Evolutionary conservation across 2,113 vertebrate species (phyloP).

Genomic region (Spheniscus mendiculus): DNA sequence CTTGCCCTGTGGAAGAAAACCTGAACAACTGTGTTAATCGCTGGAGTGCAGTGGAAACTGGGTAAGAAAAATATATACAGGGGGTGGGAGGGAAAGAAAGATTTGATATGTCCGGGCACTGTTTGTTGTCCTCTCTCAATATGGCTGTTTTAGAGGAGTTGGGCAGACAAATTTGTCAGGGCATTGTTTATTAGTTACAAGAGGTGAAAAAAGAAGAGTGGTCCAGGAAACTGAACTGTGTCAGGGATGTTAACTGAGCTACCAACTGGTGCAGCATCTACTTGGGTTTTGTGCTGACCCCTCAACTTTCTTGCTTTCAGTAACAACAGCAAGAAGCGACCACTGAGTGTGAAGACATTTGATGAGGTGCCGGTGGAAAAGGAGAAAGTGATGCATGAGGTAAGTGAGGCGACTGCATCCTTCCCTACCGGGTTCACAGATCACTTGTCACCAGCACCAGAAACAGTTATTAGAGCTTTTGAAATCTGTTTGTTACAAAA

Average conservation of each 20-base stretch:
- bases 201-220: not conserved
- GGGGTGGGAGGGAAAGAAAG: not conserved
- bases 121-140: not conserved
- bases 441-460: not conserved
- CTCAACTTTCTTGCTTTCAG: slow-evolving; percentile 24
- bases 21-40: slow-evolving; percentile 72
- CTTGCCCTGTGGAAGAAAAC: slow-evolving; percentile 73
- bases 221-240: not conserved
- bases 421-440: not conserved
- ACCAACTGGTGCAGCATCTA: not conserved
- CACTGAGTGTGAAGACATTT: slow-evolving; percentile 89
- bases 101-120: not conserved
- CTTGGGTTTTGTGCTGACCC: not conserved
- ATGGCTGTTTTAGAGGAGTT: not conserved
- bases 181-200: not conserved
- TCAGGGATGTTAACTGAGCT: not conserved
- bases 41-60: slow-evolving; percentile 78
- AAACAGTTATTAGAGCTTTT: not conserved
- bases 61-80: slow-evolving; percentile 68
- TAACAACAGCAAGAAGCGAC: slow-evolving; percentile 81
- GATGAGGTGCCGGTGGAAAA: slow-evolving; percentile 86
- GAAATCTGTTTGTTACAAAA: not conserved
- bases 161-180: not conserved
- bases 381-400: slow-evolving; percentile 78
- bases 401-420: slow-evolving; percentile 36